A percentile compares a stretch with the other conserved stretches of the same genome.
Conservation (phyloP, 2,888 invertebrate species). For the Acanthacorydalis orientalis region DNA sequence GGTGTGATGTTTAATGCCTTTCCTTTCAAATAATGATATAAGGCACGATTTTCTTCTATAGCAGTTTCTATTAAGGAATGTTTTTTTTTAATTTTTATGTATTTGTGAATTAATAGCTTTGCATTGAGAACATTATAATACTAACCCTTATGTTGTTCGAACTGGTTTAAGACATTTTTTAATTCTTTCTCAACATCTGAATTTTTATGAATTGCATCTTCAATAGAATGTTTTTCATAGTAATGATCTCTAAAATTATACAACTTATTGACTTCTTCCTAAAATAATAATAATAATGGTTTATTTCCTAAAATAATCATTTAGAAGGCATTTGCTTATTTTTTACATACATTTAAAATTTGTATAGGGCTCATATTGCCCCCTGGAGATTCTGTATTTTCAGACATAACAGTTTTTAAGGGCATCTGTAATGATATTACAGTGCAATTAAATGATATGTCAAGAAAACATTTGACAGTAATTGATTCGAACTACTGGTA, state of each 20-base stretch:
- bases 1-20: constrained; percentile 54
- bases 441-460: no score
- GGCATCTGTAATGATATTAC: no score
- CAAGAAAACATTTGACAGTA: no score
- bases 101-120: background rate
- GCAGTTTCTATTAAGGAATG: constrained; percentile 17
- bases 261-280: constrained; percentile 48
- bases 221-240: constrained; percentile 55
- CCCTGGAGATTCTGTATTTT: no score
- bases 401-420: no score
- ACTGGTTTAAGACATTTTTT: constrained; percentile 37
- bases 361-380: no score
- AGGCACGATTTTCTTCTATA: constrained; percentile 30
- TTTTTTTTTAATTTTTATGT: background rate
- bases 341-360: no score
- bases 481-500: no score
- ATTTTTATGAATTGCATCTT: constrained; percentile 48
- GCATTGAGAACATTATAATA: constrained; percentile 7
- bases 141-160: constrained; percentile 48
- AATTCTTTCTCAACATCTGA: constrained; percentile 45
- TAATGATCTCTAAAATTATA: constrained; percentile 60
- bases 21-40: constrained; percentile 56
- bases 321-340: no score
- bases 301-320: no score
- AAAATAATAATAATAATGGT: constrained; percentile 15